A percentile compares a stretch with the other conserved stretches of the same genome.
Evolutionary conservation across 2,797 vertebrate genomes (phyloP).

Genomic region (Paedocypris micromegethes): DNA sequence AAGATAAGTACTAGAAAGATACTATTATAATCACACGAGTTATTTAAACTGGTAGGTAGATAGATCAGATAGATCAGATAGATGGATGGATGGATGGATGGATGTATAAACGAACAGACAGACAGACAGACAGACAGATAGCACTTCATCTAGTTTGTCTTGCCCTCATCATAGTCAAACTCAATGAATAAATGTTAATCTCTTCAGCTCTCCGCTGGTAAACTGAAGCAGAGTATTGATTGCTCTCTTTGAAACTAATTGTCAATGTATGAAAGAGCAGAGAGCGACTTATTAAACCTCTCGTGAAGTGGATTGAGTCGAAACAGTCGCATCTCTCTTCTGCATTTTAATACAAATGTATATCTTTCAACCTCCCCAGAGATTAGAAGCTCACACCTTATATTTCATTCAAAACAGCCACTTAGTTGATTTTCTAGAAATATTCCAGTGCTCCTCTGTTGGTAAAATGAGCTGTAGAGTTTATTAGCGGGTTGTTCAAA

Average conservation of each 20-base stretch:
- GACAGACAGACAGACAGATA: too few relatives aligned
- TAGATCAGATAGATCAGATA: too few relatives aligned
- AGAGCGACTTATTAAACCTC: neutral
- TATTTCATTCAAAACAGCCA: constrained; percentile 4
- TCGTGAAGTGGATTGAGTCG: neutral
- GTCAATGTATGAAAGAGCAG: constrained; percentile 4
- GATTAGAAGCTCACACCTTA: neutral
- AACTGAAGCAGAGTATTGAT: neutral
- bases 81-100: too few relatives aligned
- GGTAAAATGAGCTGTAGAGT: neutral
- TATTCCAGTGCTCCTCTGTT: neutral
- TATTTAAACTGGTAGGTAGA: too few relatives aligned
- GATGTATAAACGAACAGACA: too few relatives aligned
- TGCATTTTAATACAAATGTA: neutral
- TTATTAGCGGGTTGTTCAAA: too few relatives aligned
- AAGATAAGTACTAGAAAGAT: too few relatives aligned
- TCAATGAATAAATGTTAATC: neutral
- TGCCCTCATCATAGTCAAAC: too few relatives aligned
- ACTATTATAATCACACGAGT: too few relatives aligned
- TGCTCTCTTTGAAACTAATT: constrained; percentile 1
- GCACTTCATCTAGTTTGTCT: too few relatives aligned
- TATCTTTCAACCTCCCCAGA: neutral
- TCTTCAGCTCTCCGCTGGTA: neutral
- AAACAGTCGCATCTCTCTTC: constrained; percentile 10
- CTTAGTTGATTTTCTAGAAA: neutral